Evolutionary conservation across 1,140 invertebrate genomes (phyloP), one percentile per base, ranked within the genome.

Genomic region (Delia radicum): DNA sequence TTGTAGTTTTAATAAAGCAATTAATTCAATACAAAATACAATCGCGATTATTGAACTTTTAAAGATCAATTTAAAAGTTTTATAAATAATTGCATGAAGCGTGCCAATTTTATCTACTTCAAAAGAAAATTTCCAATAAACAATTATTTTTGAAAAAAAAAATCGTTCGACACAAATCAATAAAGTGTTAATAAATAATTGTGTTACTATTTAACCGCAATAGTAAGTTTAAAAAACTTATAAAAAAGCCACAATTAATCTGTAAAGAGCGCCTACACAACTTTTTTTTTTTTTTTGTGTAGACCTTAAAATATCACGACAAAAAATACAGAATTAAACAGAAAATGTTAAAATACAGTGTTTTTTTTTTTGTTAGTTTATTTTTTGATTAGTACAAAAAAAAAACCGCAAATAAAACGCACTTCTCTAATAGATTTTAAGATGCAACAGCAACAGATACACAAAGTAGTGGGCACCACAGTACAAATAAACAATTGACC

Each of bases 191-290:
- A 69, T 21, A 55, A 3, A 21, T 7, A 55, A 55, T 21, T 18
- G n/a, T 21, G 24, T 8, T n/a, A 55, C 5, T 21, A 55, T 33
- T 69, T 69, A 69, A 69, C 65, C 31, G 29, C 65, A 69, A 69
- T 33, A 69, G 24, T 55, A 55, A 21, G 5, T 6, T 15, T 21
- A 55, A n/a, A 55, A 55, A 21, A 5, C 2, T 15, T 21, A 55
- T 8, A 55, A 55, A 55, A 55, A 55, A 8, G 65, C n/a, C 65
- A 37, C 65, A 69, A 69, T 69, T 69, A 69, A 69, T 69, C 65
- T 69, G 65, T 69, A 37, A 69, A 33, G 37, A 37, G 21, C 65
- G 65, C 29, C 65, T 69, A 69, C 65, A 69, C 65, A 65, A 55
- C 24, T 55, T 55, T 55, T n/a, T n/a, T n/a, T n/a, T n/a, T n/a